Percentiles rank a stretch among this genome's conserved stretches.
Conservation (phyloP, 2,888 invertebrate genomes). For the Epicampocera succincta region DNA sequence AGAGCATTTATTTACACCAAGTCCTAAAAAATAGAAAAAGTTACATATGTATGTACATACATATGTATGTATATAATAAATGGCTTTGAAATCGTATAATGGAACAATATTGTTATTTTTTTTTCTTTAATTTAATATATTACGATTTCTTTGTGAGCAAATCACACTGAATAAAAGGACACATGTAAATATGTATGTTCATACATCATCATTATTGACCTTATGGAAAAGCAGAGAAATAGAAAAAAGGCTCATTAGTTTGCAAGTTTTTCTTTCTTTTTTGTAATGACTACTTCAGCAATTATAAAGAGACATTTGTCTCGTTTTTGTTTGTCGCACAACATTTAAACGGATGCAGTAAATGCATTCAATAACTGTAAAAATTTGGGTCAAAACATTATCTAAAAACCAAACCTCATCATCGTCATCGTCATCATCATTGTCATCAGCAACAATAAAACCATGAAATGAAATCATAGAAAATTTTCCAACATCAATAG, state of each 20-base stretch:
- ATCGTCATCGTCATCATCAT: constrained; percentile 41
- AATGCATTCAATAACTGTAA: constrained; percentile 22
- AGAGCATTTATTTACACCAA: no score
- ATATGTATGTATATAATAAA: background rate
- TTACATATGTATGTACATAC: no score
- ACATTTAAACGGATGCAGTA: constrained; percentile 52
- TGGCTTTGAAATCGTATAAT: constrained; percentile 4
- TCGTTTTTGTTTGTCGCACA: constrained; percentile 41
- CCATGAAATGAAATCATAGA: constrained; percentile 60
- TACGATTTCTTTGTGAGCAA: constrained; percentile 25
- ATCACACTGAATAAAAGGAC: constrained; percentile 28
- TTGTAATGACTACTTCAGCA: constrained; percentile 21
- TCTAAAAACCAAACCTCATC: constrained; percentile 34
- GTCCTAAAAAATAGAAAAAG: no score
- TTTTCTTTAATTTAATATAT: background rate
- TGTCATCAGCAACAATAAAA: constrained; percentile 49
- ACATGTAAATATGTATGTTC: constrained; percentile 18
- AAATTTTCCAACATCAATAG: constrained; percentile 41
- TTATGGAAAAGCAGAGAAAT: constrained; percentile 42
- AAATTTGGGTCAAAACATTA: constrained; percentile 63
- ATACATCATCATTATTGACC: constrained; percentile 45
- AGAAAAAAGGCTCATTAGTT: constrained; percentile 34
- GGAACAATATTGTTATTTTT: background rate
- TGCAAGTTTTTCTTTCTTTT: constrained; percentile 5
- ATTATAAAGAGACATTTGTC: constrained; percentile 27